Base-by-base conservation (phyloP, 1,140 invertebrate genomes). In the Drosophila ambigua region DNA sequence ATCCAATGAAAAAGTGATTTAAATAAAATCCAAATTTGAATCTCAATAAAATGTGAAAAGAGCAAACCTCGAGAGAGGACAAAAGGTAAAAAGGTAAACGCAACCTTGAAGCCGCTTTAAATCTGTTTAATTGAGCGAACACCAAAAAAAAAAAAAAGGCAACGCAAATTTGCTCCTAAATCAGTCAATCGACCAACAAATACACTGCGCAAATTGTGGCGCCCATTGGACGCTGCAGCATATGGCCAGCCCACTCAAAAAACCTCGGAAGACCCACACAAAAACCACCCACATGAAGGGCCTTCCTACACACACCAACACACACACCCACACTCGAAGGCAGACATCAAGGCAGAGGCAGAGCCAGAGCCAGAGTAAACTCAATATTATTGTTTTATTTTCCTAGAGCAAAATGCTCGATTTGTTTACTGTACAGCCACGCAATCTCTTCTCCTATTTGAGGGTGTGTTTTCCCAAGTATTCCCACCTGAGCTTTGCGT, bases 131-230 rank as follows among this genome's bases (percentile, higher is more conserved):
- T 69, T 50, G 64, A 55, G 45, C 66, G 39, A 44, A 55, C 2
- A 2, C 2, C 0, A 24, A 8, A 28, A 24, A 48, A 13, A 48
- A 13, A 49, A 31, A 43, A 26, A 59, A 31, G 49, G 31, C 16
- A 24, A 44, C 44, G 50, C 44, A 62, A 77, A 72, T 55, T 46
- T 71, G 23, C 41, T 62, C 46, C 57, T 28, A 48, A 80, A 80
- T 69, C 66, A 80, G 73, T 76, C 73, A 80, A 80, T 80, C 77
- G 59, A 72, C 57, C 51, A 63, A 66, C 64, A 77, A 28, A 44
- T 71, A 79, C 72, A 78, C 79, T 82, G 79, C 75, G 79, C 79
- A 79, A 82, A 83, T 78, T 75, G 64, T 71, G 79, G 75, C 79
- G 74, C 75, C 79, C 74, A 44, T 43, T 60, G 50, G 73, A 54